Percentiles rank a stretch among this genome's conserved stretches.
Evolutionary conservation across 2,113 vertebrate genomes (phyloP).

Genomic region (Menidia beryllina): DNA sequence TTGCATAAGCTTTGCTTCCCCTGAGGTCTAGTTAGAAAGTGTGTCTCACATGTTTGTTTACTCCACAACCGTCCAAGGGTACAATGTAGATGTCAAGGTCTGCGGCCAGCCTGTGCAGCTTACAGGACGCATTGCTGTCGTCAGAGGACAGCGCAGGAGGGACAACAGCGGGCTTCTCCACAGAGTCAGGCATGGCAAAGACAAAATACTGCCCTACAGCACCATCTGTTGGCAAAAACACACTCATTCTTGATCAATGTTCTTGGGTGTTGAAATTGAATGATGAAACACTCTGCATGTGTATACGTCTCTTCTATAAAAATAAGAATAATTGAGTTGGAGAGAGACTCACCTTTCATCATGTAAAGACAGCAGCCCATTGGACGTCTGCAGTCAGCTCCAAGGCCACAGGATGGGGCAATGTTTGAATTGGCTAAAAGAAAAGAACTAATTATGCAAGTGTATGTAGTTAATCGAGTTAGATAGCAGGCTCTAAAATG

Average conservation of each 20-base stretch:
- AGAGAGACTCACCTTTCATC: slow-evolving; percentile 41
- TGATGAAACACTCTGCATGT: too few relatives aligned
- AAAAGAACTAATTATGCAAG: background rate
- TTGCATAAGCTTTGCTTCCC: too few relatives aligned
- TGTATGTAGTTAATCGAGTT: background rate
- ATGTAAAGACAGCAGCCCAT: slow-evolving; percentile 38
- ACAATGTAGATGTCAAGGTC: slow-evolving; percentile 56
- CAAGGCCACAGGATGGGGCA: slow-evolving; percentile 32
- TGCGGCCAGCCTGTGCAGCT: slow-evolving; percentile 50
- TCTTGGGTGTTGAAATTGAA: too few relatives aligned
- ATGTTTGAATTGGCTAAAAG: background rate
- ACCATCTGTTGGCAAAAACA: slow-evolving; percentile 45
- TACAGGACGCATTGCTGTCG: slow-evolving; percentile 38
- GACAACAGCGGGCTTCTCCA: slow-evolving; percentile 32
- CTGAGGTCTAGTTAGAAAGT: background rate
- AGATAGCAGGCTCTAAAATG: too few relatives aligned
- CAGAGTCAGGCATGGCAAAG: slow-evolving; percentile 50
- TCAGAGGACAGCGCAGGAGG: slow-evolving; percentile 1
- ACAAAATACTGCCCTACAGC: slow-evolving; percentile 49
- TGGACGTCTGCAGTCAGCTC: background rate
- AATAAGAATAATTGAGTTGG: too few relatives aligned
- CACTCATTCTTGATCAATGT: too few relatives aligned
- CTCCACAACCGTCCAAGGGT: slow-evolving; percentile 59
- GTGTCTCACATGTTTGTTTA: slow-evolving; percentile 54
- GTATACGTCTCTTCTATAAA: background rate